Evolutionary conservation across 2,113 vertebrate genomes (phyloP), one percentile per base, ranked within the genome.

Genomic region (Podilymbus podiceps): DNA sequence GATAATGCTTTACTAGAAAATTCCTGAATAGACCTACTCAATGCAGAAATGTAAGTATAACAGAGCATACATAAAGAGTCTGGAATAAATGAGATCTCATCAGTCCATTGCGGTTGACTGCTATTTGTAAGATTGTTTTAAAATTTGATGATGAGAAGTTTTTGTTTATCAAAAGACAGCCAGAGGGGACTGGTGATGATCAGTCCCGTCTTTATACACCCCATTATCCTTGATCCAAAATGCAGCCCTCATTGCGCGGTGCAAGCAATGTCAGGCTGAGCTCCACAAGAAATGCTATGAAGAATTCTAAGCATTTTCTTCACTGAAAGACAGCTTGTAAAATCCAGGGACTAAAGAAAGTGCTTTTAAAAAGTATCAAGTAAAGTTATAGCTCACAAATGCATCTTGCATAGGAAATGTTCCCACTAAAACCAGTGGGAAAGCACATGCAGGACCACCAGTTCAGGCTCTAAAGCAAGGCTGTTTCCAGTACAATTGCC

Each of bases 121-220:
- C 38, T 88, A 35, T 82, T 95, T 81, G 42, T 63, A 73, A 84
- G 63, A 86, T 50, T 66, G 42, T 77, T 95, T 94, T 92, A 92
- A 92, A 95, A 93, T 93, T 67, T 59, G 27, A 86, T 86, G 49
- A 64, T 60, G 11, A 52, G 9, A 42, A 73, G 12, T 3, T 79
- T 95, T 77, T 92, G 60, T 93, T 95, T 94, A 59, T 88, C 50
- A 71, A 83, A 88, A 83, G 83, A 74, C n/a, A 81, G 76, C 63
- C 64, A 59, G 73, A 87, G 42, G 80, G 53, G 46, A 71, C 58
- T 66, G 25, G 20, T 42, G 55, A 47, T 83, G 62, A 68, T 82
- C 47, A 60, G 12, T 49, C 18, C 38, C 76, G 21, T 17, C 77
- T 89, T 95, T 69, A 74, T 89, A 77, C 28, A 83, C 5, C 11